These are phyloP conservation scores for Pelvicachromis taeniatus DNA, from an alignment of 2,113 vertebrate genomes.

Conservation along the genomic window DNA sequence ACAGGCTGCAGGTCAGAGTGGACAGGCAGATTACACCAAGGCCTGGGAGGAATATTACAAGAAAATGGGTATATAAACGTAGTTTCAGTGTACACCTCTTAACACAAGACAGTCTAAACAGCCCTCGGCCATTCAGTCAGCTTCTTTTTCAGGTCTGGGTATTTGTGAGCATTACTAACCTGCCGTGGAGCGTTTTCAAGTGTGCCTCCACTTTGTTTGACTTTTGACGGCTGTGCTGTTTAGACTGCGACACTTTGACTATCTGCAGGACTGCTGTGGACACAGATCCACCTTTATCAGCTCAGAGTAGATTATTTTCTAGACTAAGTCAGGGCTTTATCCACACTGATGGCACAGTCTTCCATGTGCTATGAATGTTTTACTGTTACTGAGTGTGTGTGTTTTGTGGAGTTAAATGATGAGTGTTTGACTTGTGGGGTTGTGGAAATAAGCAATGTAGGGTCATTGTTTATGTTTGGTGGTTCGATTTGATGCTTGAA, in stretches of 20 bases:
- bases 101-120: constrained; percentile 68
- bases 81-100: constrained; percentile 67
- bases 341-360: constrained; percentile 9
- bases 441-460: not conserved
- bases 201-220: constrained; percentile 37
- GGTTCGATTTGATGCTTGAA: not conserved
- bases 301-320: constrained; percentile 26
- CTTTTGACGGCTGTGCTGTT: constrained; percentile 62
- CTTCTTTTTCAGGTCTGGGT: constrained; percentile 46
- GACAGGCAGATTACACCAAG: constrained; percentile 98
- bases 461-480: not conserved
- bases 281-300: constrained; percentile 36
- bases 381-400: constrained; percentile 1
- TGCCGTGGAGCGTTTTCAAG: constrained; percentile 37
- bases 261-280: constrained; percentile 51
- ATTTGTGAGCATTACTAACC: constrained; percentile 15
- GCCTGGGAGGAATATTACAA: constrained; percentile 99
- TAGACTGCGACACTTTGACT: constrained; percentile 59
- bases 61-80: constrained; percentile 90
- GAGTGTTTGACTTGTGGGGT: not conserved
- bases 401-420: constrained; percentile 2
- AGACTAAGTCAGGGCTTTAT: constrained; percentile 3
- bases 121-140: constrained; percentile 35
- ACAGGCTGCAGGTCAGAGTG: constrained; percentile 94
- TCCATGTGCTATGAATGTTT: constrained; percentile 12